Base-by-base conservation (phyloP, 2,797 vertebrate species). In the Euphonia xanthogaster region DNA sequence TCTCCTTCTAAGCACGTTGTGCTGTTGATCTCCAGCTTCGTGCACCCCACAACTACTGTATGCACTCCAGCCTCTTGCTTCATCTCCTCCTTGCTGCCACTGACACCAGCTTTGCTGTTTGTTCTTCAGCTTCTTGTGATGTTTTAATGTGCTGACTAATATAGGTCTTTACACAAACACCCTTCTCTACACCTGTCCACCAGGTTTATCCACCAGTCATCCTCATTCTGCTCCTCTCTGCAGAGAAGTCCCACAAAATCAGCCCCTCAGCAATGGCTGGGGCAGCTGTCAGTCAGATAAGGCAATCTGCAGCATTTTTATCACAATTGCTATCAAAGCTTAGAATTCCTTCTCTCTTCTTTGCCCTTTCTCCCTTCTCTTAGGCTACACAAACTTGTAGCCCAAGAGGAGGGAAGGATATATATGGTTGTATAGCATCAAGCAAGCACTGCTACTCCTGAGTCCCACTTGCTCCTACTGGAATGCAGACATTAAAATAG, bases 391-490 rank as follows among this genome's bases (percentile, higher is more conserved):
- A 40, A 44, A n/a, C 19, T 66, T 67, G 48, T 7, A 75, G 35
- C 31, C 48, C 51, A 44, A 50, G 55, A 44, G 31, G 18, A 70
- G n/a, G 17, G 37, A 82, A 76, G 37, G 6, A 19, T 16, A 25
- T 7, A 7, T 3, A 18, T 15, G 10, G 22, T 31, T 22, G 6
- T 19, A 48, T 2, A 70, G 30, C 23, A 75, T 13, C 47, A 70
- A 51, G 9, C 9, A 51, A 78, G 9, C 22, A 63, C 6, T 3
- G 4, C 42, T 80, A 4, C 12, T 86, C 37, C 39, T 0, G 0
- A 57, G 42, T 60, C 45, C 60, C 45, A 23, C 10, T 22, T 62
- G 22, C 27, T 79, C 76, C 60, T 77, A 6, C 45, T 63, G 62
- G 67, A 86, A 53, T 5, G 8, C 30, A 79, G 53, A 74, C 13